These are phyloP conservation scores for Brachyopa scutellaris DNA, from an alignment of 2,888 invertebrate genomes.

Conservation along the genomic window DNA sequence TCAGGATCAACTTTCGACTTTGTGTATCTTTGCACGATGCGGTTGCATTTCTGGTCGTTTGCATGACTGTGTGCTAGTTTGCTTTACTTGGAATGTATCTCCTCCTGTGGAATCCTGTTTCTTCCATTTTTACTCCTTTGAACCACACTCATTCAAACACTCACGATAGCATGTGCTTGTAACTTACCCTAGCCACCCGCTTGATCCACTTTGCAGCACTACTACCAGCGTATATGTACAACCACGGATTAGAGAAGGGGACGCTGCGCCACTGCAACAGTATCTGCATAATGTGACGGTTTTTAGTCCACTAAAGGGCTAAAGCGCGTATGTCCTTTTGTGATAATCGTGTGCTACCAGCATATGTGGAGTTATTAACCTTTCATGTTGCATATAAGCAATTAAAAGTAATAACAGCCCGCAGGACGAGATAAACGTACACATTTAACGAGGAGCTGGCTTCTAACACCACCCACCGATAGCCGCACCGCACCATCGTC, in stretches of 20 bases:
- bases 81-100: conserved; percentile 19
- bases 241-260: conserved; percentile 38
- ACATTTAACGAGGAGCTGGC: conserved; percentile 50
- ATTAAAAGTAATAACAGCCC: conserved; percentile 72
- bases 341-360: conserved; percentile 46
- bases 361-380: conserved; percentile 63
- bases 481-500: too few relatives aligned
- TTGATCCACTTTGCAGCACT: conserved; percentile 34
- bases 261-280: conserved; percentile 31
- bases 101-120: conserved; percentile 11
- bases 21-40: conserved; percentile 38
- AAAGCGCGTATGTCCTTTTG: conserved; percentile 53
- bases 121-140: conserved; percentile 31
- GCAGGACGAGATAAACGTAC: conserved; percentile 59
- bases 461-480: neutral
- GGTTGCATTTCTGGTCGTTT: conserved; percentile 26
- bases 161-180: conserved; percentile 16
- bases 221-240: conserved; percentile 68
- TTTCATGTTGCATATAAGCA: conserved; percentile 66
- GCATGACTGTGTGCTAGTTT: neutral
- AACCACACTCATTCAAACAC: conserved; percentile 47
- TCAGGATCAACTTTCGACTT: conserved; percentile 32
- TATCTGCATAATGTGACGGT: conserved; percentile 46
- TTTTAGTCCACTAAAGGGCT: neutral
- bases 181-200: conserved; percentile 14